Evolutionary conservation across 92 coral and sea anemone genomes (phyloP).

Genomic region (Umimayanthus kanabou): DNA sequence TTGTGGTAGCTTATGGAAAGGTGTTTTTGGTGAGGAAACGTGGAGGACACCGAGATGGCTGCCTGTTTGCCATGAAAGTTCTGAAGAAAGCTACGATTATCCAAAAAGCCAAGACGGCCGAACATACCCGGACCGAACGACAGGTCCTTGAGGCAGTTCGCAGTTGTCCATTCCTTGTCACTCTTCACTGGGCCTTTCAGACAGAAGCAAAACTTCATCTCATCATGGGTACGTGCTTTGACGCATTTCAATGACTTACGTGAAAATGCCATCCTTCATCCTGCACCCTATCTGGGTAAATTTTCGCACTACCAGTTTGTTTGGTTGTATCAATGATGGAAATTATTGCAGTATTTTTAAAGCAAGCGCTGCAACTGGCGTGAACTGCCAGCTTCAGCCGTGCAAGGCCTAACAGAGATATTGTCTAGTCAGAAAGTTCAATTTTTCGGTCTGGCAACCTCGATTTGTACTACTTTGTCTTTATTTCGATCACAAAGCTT

Average conservation of each 20-base stretch:
- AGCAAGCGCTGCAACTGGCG: constrained; percentile 25
- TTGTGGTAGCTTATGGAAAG: constrained; percentile 92
- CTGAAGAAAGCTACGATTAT: constrained; percentile 97
- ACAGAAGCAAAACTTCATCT: constrained; percentile 97
- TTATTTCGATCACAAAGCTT: constrained; percentile 2
- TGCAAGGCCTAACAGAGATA: neutral
- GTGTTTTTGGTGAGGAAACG: constrained; percentile 96
- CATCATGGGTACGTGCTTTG: constrained; percentile 83
- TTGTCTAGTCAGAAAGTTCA: constrained; percentile 14
- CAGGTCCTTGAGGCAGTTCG: constrained; percentile 98
- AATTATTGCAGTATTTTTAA: neutral
- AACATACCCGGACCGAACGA: constrained; percentile 95
- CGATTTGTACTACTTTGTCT: constrained; percentile 7
- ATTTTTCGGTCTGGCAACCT: constrained; percentile 26
- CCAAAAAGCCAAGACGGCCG: constrained; percentile 98
- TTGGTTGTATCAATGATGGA: constrained; percentile 4
- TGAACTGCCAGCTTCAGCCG: constrained; percentile 32
- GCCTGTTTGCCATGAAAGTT: constrained; percentile 96
- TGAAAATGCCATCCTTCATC: neutral
- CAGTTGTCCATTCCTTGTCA: constrained; percentile 95
- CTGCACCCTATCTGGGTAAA: neutral
- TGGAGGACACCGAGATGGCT: constrained; percentile 88
- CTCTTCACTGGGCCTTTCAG: constrained; percentile 99
- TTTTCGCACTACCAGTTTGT: neutral
- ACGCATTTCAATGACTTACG: neutral